These are phyloP conservation scores for Heliconius erato DNA, from an alignment of 2,888 invertebrate species.

Conservation along the genomic window DNA sequence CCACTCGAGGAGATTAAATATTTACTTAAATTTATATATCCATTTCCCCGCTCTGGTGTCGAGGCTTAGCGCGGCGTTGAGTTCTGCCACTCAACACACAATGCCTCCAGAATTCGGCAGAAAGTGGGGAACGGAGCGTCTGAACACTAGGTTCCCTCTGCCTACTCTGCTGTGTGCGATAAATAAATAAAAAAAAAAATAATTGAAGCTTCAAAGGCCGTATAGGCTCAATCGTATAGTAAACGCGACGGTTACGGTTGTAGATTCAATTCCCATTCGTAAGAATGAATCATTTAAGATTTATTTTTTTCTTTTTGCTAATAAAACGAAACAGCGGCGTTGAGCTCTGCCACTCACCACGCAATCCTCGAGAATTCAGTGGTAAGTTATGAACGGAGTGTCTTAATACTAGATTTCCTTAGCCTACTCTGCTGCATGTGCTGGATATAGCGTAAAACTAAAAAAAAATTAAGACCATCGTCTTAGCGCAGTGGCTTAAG, in stretches of 20 bases:
- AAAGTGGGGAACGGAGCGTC: too few species aligned
- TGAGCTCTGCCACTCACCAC: not conserved
- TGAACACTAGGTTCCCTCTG: too few species aligned
- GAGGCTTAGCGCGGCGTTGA: too few species aligned
- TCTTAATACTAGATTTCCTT: not conserved
- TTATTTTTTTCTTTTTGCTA: not conserved
- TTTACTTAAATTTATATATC: too few species aligned
- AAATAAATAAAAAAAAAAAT: slow-evolving; percentile 22
- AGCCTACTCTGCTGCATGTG: not conserved
- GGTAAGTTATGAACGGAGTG: not conserved
- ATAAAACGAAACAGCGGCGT: not conserved
- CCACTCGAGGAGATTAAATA: too few species aligned
- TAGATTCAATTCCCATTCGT: not conserved
- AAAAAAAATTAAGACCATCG: not conserved
- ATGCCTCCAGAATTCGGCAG: too few species aligned
- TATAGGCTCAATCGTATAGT: too few species aligned
- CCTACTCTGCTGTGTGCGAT: too few species aligned
- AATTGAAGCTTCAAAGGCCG: not conserved
- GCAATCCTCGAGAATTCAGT: not conserved
- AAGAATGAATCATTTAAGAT: not conserved
- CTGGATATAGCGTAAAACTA: not conserved
- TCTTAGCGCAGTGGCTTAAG: too few species aligned
- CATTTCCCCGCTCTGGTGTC: too few species aligned
- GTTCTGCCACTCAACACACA: too few species aligned
- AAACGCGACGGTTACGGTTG: too few species aligned